Conservation (phyloP, 2,888 invertebrate species). For the Athetis lepigone region DNA sequence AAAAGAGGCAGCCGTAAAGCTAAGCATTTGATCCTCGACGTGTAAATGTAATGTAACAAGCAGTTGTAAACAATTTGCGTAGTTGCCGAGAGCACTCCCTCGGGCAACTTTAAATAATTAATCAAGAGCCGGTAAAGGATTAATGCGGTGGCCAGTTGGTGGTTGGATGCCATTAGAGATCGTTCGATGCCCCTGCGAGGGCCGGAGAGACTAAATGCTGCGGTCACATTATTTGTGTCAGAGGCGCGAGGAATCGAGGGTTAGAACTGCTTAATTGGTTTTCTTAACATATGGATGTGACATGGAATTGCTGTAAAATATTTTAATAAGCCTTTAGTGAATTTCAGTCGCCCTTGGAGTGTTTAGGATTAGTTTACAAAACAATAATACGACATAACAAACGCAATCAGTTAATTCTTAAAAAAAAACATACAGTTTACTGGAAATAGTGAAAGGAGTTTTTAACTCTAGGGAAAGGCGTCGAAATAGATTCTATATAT, state of each 20-base stretch:
- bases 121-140: slow-evolving; percentile 89
- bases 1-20: slow-evolving; percentile 46
- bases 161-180: slow-evolving; percentile 88
- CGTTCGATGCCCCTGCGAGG: slow-evolving; percentile 82
- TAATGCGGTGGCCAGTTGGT: slow-evolving; percentile 89
- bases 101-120: slow-evolving; percentile 89
- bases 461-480: too few species aligned
- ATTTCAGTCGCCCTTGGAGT: neutral
- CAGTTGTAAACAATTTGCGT: slow-evolving; percentile 83
- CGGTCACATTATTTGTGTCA: slow-evolving; percentile 84
- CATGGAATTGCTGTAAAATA: slow-evolving; percentile 40
- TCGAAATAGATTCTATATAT: too few species aligned
- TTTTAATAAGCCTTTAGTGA: slow-evolving; percentile 36
- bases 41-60: slow-evolving; percentile 65
- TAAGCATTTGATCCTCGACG: slow-evolving; percentile 44
- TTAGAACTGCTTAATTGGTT: slow-evolving; percentile 68
- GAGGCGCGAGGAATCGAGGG: slow-evolving; percentile 70
- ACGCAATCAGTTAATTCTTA: too few species aligned
- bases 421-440: too few species aligned
- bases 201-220: slow-evolving; percentile 81
- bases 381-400: neutral
- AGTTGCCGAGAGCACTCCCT: slow-evolving; percentile 73
- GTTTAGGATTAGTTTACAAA: neutral
- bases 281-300: slow-evolving; percentile 64
- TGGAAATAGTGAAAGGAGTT: too few species aligned